phyloP scores from a whole-genome alignment of 2,113 vertebrate species.

The Pedetes capensis region DNA sequence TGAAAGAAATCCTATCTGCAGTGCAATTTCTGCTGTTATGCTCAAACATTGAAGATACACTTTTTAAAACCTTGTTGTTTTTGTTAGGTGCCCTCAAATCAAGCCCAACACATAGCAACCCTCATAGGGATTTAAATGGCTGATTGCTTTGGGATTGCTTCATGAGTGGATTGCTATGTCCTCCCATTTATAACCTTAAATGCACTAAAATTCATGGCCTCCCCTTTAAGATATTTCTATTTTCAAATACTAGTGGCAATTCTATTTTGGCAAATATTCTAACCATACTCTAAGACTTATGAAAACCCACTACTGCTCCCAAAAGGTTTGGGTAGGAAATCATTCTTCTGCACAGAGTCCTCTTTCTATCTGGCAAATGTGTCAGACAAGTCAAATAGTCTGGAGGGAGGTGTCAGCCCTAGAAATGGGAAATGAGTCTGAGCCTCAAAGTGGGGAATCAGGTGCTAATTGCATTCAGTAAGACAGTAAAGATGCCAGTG shows the following conservation, averaged over 20 bases:
- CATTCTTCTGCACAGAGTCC: slow-evolving; percentile 3
- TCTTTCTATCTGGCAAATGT: slow-evolving; percentile 48
- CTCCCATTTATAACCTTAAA: not conserved
- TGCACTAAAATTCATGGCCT: not conserved
- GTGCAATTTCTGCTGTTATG: not conserved
- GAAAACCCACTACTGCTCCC: slow-evolving; percentile 43
- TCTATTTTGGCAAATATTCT: slow-evolving; percentile 42
- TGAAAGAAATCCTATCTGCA: not conserved
- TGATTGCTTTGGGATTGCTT: too few relatives aligned
- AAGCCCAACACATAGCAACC: too few relatives aligned
- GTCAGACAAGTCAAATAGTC: slow-evolving; percentile 65
- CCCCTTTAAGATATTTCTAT: slow-evolving; percentile 8
- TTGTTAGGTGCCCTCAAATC: too few relatives aligned
- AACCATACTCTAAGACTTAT: not conserved
- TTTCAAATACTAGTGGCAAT: not conserved
- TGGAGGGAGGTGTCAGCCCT: slow-evolving; percentile 62
- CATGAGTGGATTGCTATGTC: too few relatives aligned
- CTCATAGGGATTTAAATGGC: too few relatives aligned
- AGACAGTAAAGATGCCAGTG: slow-evolving; percentile 12
- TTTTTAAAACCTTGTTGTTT: slow-evolving; percentile 5
- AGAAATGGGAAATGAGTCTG: slow-evolving; percentile 52
- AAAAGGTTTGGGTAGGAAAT: slow-evolving; percentile 36
- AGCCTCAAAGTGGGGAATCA: slow-evolving; percentile 39
- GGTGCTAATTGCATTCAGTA: slow-evolving; percentile 70
- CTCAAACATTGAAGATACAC: slow-evolving; percentile 1